Conservation (phyloP, 23 tunicate genomes). For the Pegea sp. region DNA sequence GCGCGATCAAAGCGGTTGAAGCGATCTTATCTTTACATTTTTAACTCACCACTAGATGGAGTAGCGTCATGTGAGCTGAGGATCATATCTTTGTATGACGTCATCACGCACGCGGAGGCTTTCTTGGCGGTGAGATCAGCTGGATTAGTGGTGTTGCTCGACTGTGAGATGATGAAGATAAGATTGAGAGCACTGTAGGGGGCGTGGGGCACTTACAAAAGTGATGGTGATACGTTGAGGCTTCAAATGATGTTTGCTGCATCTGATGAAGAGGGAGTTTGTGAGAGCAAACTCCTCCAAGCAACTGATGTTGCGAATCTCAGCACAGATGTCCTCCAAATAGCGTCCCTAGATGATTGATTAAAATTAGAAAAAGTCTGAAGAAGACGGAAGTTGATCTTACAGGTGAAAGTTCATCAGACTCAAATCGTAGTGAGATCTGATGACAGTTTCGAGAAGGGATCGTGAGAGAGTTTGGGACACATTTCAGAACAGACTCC, state of each 20-base stretch:
- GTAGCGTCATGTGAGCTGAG: too few species aligned
- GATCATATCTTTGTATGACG: too few species aligned
- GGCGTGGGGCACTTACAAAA: constrained; percentile 74
- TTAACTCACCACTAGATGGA: too few species aligned
- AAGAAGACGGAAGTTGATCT: background rate
- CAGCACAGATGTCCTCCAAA: constrained; percentile 66
- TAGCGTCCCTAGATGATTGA: constrained; percentile 28
- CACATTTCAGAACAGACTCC: constrained; percentile 11
- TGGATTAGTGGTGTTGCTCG: constrained; percentile 9
- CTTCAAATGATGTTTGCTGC: constrained; percentile 5
- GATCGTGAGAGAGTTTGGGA: constrained; percentile 12
- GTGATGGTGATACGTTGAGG: constrained; percentile 25
- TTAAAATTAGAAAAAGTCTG: background rate
- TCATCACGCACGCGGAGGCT: too few species aligned
- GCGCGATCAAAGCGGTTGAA: too few species aligned
- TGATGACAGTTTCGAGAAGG: constrained; percentile 36
- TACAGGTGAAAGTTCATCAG: constrained; percentile 11
- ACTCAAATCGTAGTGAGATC: constrained; percentile 15
- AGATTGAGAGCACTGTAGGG: too few species aligned
- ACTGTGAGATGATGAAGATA: too few species aligned
- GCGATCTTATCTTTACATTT: too few species aligned
- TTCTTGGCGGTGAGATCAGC: constrained; percentile 4
- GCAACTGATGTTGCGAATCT: constrained; percentile 16
- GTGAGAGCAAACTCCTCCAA: constrained; percentile 13
- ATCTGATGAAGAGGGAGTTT: constrained; percentile 26